Conservation (phyloP, 2,888 invertebrate genomes). For the Melieria crassipennis region DNA sequence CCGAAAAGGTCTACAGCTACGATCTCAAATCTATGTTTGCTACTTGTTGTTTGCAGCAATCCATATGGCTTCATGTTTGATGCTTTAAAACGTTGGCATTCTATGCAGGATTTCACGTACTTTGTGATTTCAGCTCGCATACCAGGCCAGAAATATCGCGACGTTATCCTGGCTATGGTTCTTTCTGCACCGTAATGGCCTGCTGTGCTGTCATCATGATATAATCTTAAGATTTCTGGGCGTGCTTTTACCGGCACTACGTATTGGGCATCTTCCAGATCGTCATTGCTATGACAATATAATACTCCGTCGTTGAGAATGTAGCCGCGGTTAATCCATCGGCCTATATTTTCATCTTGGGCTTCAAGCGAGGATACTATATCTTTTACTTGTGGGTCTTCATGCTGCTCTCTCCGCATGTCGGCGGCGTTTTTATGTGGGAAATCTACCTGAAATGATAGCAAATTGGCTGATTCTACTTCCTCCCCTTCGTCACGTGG, state of each 20-base stretch:
- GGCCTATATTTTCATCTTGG: background rate
- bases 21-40: conserved; percentile 41
- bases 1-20: conserved; percentile 43
- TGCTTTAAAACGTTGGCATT: conserved; percentile 41
- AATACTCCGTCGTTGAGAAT: conserved; percentile 23
- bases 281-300: no score
- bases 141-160: conserved; percentile 40
- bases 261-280: conserved; percentile 14
- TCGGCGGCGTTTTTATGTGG: conserved; percentile 31
- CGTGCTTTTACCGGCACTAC: conserved; percentile 22
- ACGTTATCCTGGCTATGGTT: conserved; percentile 28
- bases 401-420: conserved; percentile 15
- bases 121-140: conserved; percentile 37
- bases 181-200: conserved; percentile 44
- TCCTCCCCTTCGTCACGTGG: conserved; percentile 6
- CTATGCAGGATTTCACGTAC: conserved; percentile 34
- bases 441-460: conserved; percentile 24
- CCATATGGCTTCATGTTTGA: conserved; percentile 41
- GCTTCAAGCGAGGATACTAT: conserved; percentile 6
- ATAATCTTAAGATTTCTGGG: conserved; percentile 29
- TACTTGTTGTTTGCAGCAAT: conserved; percentile 39
- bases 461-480: background rate
- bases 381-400: background rate
- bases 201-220: conserved; percentile 41
- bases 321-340: conserved; percentile 6